Percentiles rank a stretch among this genome's conserved stretches.
These are phyloP conservation scores for Climacteris rufus DNA, from an alignment of 2,113 vertebrate species.

Conservation along the genomic window DNA sequence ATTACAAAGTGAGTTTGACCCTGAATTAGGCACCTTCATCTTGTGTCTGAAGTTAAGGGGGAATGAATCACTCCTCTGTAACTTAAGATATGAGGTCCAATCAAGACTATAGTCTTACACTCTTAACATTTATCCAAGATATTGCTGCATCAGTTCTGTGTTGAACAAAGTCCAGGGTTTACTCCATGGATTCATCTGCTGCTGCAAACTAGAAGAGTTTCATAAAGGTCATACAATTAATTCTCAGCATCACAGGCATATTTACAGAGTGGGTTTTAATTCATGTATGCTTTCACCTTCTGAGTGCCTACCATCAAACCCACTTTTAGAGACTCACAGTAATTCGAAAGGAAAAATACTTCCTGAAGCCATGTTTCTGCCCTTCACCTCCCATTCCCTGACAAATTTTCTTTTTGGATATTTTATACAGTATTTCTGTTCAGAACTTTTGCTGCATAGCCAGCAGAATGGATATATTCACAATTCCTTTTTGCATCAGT, in stretches of 20 bases:
- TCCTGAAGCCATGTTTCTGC: neutral
- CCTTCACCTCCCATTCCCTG: neutral
- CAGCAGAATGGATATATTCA: neutral
- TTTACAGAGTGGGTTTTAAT: neutral
- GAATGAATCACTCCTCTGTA: neutral
- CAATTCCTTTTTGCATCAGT: constrained; percentile 10
- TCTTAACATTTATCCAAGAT: neutral
- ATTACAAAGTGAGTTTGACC: neutral
- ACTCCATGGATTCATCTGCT: neutral
- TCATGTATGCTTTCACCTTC: neutral
- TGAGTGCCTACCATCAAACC: neutral
- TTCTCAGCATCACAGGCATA: neutral
- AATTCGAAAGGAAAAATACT: neutral
- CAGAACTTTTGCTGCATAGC: neutral
- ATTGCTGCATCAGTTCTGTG: neutral
- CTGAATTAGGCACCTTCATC: neutral
- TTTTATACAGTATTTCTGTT: neutral
- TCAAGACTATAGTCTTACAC: neutral
- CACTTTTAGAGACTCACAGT: neutral
- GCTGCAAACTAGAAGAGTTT: neutral
- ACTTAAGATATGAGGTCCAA: neutral
- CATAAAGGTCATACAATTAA: neutral
- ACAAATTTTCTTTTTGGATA: neutral
- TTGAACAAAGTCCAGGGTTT: neutral
- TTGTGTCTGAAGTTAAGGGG: neutral